Base-by-base conservation (phyloP, 2,797 vertebrate genomes). In the Hippopotamyrus pictus region DNA sequence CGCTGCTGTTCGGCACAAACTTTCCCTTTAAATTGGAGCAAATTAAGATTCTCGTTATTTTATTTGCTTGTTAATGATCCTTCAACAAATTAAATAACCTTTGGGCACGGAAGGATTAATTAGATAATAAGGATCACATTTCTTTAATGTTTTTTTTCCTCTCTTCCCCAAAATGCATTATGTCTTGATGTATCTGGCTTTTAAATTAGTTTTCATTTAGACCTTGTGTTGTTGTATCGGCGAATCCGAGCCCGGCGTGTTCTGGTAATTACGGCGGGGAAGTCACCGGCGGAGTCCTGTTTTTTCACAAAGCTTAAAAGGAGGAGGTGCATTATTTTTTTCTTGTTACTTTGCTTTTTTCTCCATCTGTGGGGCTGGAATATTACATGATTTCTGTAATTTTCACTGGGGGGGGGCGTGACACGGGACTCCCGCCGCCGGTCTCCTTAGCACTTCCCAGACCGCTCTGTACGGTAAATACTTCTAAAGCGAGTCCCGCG, bases 81-180 rank as follows among this genome's bases (percentile, higher is more conserved):
- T 95, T 95, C 93, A 95, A 93, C 94, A 95, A 95, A 96, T 96
- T 94, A 95, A 96, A 96, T 96, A 95, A 95, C 95, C 95, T 93
- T 92, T 22, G 93, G 95, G 93, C 94, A 94, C 93, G 93, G 88
- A 93, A 94, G 94, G 94, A 96, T 95, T 96, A 96, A 96, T 96
- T 96, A 95, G 95, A 96, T 95, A 95, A 95, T 95, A 95, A 94
- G 93, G 95, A 95, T 95, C 94, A 92, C 94, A 94, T 95, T 93
- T 95, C 93, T 94, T 95, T 93, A 93, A 94, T 93, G 93, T 93
- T 94, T 91, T 92, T 89, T 88, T 89, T 87, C 54, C 62, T 29
- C 62, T 29, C 57, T 83, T 86, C 25, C 76, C 33, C 88, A 90
- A 92, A 92, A 93, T 91, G 91, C 86, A 90, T 90, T 91, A 88